Conservation (phyloP, 2,113 vertebrate species). For the Henicopernis longicauda region DNA sequence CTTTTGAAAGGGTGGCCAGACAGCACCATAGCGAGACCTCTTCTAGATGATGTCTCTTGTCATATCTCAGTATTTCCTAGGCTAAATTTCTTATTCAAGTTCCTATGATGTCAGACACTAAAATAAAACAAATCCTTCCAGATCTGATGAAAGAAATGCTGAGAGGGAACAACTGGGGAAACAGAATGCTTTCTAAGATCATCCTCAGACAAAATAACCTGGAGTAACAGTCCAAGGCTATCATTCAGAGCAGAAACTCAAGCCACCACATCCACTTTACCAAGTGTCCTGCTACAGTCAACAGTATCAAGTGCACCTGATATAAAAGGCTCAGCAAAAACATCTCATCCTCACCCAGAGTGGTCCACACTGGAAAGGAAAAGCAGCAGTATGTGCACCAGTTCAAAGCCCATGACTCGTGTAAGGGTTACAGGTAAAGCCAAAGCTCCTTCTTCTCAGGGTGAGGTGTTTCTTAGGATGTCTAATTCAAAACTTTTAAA, state of each 20-base stretch:
- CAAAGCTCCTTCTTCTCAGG: neutral
- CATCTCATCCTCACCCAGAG: neutral
- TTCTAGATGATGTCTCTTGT: neutral
- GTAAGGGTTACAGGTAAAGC: neutral
- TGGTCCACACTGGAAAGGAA: neutral
- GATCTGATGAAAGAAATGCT: neutral
- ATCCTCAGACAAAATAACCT: neutral
- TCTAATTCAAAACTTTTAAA: neutral
- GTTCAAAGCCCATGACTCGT: neutral
- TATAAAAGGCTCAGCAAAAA: neutral
- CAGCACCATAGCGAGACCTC: neutral
- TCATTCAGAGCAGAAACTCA: neutral
- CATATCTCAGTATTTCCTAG: neutral
- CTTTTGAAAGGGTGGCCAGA: neutral
- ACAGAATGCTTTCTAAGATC: neutral
- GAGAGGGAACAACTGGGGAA: neutral
- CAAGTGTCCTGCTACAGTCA: neutral
- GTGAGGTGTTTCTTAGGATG: neutral
- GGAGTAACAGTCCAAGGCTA: neutral
- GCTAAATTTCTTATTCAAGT: neutral
- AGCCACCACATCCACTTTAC: neutral
- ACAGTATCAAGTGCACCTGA: accelerated
- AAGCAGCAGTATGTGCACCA: neutral
- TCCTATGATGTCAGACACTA: neutral
- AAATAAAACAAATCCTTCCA: neutral